Evolutionary conservation across 1,140 invertebrate species (phyloP), one percentile per base, ranked within the genome.

Genomic region (Drosophila prosaltans): DNA sequence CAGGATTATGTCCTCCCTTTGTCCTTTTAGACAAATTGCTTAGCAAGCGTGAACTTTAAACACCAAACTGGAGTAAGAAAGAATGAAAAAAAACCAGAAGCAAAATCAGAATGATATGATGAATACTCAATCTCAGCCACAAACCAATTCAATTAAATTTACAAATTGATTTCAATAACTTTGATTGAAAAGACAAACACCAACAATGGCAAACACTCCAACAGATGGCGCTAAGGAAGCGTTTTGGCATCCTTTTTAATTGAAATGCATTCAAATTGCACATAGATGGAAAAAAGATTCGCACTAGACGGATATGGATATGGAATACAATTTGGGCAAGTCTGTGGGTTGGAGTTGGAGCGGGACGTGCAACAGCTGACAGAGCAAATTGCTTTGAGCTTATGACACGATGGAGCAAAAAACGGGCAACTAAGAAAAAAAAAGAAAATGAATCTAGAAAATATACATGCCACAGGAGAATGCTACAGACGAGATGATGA

Each of bases 201-300:
- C 24, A 65, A 62, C 32, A 24, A 65, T 16, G 69, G 30, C 41
- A 55, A 65, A 78, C 78, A 45, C 79, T 55, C 70, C 63, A 70
- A 69, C 80, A 81, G 74, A 74, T 81, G 79, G 63, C 75, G 65
- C 66, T 74, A 81, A 81, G 79, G 76, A 81, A 78, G 64, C 71
- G 67, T 71, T 81, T 59, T 59, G 57, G 76, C 60, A 60, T 67
- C 59, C 68, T 70, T 79, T 75, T 78, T 82, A 82, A 82, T 82
- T 82, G 74, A 82, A 82, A 82, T 82, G 80, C 80, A 82, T 82
- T 82, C 80, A 82, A 82, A 82, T 82, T 79, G 80, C 80, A 78
- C 24, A 79, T 72, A 75, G 67, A 74, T 72, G 55, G 48, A 48
- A 76, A 60, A 71, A 4, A 55, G 28, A 26, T 16, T 11, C 10